Conservation (phyloP, 2,888 invertebrate species). For the Esperia sulphurella region DNA sequence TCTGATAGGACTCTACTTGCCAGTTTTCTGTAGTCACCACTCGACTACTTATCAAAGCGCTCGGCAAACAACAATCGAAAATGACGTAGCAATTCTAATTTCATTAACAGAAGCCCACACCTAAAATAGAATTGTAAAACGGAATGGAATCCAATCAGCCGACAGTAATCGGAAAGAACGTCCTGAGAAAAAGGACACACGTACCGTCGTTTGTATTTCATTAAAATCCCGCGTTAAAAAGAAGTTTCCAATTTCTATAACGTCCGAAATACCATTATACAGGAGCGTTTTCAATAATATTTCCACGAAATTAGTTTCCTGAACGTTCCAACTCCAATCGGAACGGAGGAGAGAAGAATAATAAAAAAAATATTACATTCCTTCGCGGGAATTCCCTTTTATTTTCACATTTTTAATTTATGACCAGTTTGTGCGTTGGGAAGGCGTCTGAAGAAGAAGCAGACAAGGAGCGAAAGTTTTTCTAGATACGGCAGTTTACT, state of each 20-base stretch:
- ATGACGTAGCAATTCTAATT: slow-evolving; percentile 8
- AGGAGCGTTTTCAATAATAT: slow-evolving; percentile 29
- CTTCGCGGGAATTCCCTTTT: slow-evolving; percentile 17
- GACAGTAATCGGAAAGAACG: slow-evolving; percentile 13
- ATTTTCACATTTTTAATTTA: slow-evolving; percentile 34
- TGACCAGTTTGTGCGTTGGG: slow-evolving; percentile 18
- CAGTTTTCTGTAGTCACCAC: slow-evolving; percentile 1
- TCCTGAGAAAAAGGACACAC: slow-evolving; percentile 8
- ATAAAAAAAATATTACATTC: slow-evolving; percentile 23
- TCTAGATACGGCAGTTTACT: not conserved
- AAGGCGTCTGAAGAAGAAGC: not conserved
- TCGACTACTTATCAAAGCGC: slow-evolving; percentile 3
- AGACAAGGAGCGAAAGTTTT: not conserved
- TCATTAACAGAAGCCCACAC: slow-evolving; percentile 2
- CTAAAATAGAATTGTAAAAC: not conserved
- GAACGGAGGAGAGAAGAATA: slow-evolving; percentile 20
- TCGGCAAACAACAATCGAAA: not conserved
- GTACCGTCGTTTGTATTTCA: slow-evolving; percentile 24
- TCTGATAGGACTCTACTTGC: no score
- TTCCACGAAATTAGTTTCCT: slow-evolving; percentile 29
- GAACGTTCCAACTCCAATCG: slow-evolving; percentile 19
- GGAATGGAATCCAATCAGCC: slow-evolving; percentile 14
- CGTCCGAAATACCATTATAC: slow-evolving; percentile 22
- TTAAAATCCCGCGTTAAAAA: slow-evolving; percentile 24
- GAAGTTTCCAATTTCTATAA: slow-evolving; percentile 27